A percentile compares a stretch with the other conserved stretches of the same genome.
Conservation (phyloP, 2,888 invertebrate species). For the Eupithecia pulchellata region DNA sequence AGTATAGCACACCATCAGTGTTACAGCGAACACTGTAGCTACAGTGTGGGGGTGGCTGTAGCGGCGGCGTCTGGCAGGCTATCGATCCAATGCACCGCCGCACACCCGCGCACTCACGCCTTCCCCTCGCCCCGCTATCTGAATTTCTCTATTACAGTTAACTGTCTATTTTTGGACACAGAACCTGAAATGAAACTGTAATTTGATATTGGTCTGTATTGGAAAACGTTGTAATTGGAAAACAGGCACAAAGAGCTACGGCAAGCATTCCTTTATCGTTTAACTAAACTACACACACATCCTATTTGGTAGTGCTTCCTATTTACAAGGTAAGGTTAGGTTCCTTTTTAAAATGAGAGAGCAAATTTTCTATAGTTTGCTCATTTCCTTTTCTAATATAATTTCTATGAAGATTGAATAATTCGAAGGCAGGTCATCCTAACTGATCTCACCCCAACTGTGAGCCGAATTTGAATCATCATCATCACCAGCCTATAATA, state of each 20-base stretch:
- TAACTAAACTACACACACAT: neutral
- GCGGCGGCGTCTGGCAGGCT: conserved; percentile 46
- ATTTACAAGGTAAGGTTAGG: no score
- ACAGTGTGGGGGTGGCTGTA: conserved; percentile 36
- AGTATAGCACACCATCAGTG: neutral
- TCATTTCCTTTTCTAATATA: neutral
- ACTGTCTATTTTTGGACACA: conserved; percentile 2
- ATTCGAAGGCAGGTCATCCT: neutral
- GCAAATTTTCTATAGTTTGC: neutral
- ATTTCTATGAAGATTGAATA: neutral
- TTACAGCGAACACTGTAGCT: neutral
- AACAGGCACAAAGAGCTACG: neutral
- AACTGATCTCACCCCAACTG: neutral
- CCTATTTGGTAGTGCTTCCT: neutral
- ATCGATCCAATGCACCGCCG: conserved; percentile 68
- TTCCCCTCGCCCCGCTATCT: conserved; percentile 40
- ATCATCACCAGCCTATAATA: no score
- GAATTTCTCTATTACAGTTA: neutral
- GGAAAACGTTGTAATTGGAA: neutral
- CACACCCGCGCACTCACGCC: conserved; percentile 55
- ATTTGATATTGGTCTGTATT: neutral
- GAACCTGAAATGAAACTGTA: neutral
- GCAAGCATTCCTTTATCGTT: neutral
- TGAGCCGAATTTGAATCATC: neutral
- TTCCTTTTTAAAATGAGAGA: no score